Conservation (phyloP, 2,888 invertebrate genomes). For the Drosophila flavopinicola region DNA sequence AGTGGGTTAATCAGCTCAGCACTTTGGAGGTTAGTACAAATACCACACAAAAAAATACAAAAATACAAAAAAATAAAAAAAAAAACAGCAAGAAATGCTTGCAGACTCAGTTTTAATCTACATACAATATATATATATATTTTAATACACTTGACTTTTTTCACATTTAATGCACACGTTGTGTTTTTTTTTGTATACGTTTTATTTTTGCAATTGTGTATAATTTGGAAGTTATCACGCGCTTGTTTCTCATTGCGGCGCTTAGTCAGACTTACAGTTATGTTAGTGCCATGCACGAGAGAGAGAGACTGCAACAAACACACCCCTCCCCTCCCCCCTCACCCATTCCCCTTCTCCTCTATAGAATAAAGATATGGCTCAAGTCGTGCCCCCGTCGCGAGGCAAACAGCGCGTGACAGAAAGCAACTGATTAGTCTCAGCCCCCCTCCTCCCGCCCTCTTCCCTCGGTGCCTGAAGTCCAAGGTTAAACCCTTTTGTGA, state of each 20-base stretch:
- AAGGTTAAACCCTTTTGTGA: constrained; percentile 64
- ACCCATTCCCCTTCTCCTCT: background rate
- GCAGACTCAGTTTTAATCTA: constrained; percentile 10
- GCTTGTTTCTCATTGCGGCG: constrained; percentile 10
- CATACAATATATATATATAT: background rate
- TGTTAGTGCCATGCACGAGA: constrained; percentile 45
- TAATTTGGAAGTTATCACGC: constrained; percentile 14
- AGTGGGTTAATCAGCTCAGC: constrained; percentile 67
- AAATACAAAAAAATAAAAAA: constrained; percentile 1
- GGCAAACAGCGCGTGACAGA: constrained; percentile 33
- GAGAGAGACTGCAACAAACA: constrained; percentile 23
- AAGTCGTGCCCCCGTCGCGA: background rate
- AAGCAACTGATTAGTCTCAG: constrained; percentile 56
- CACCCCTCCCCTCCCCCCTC: background rate
- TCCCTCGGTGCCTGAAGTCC: constrained; percentile 48
- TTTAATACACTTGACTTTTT: constrained; percentile 3
- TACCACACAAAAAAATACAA: background rate
- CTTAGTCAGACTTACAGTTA: constrained; percentile 34
- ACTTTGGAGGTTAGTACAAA: constrained; percentile 63
- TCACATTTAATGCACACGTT: constrained; percentile 2
- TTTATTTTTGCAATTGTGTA: constrained; percentile 15
- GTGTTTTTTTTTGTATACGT: background rate
- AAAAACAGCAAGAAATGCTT: background rate
- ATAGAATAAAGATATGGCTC: background rate
- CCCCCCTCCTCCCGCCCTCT: background rate